phyloP scores from a whole-genome alignment of 1,140 invertebrate species.

The Battus philenor region DNA sequence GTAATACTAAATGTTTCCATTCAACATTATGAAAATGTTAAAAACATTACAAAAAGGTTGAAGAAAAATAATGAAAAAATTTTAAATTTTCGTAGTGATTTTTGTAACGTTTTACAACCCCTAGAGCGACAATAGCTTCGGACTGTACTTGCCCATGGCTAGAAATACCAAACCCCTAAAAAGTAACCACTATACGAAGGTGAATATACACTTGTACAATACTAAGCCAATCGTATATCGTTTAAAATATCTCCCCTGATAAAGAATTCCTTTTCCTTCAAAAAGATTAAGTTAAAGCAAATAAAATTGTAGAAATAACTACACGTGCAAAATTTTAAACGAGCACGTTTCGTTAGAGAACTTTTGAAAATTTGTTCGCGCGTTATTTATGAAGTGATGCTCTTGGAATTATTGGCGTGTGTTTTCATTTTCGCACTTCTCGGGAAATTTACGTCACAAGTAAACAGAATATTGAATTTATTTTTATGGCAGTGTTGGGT shows the following conservation, averaged over 20 bases:
- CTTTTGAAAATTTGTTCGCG: conserved; percentile 14
- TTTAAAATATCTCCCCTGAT: conserved; percentile 24
- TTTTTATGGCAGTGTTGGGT: neutral
- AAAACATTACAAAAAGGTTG: too few species aligned
- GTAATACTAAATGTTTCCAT: too few species aligned
- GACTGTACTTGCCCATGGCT: conserved; percentile 37
- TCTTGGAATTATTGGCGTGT: conserved; percentile 14
- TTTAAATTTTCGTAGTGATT: conserved; percentile 1
- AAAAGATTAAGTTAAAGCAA: neutral
- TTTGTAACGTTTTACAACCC: conserved; percentile 22
- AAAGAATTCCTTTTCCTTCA: conserved; percentile 14
- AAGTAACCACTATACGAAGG: conserved; percentile 30
- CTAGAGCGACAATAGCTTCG: conserved; percentile 36
- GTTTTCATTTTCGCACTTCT: conserved; percentile 17
- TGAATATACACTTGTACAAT: conserved; percentile 34
- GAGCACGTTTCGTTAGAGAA: conserved; percentile 13
- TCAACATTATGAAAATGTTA: too few species aligned
- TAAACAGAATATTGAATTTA: neutral
- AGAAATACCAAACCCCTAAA: conserved; percentile 33
- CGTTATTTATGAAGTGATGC: conserved; percentile 14
- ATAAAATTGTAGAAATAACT: conserved; percentile 7
- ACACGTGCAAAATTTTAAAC: conserved; percentile 15
- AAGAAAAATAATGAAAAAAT: too few species aligned
- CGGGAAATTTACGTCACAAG: neutral
- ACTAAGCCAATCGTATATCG: conserved; percentile 39